Evolutionary conservation across 2,113 vertebrate genomes (phyloP), one percentile per base, ranked within the genome.

Genomic region (Peromyscus maniculatus): DNA sequence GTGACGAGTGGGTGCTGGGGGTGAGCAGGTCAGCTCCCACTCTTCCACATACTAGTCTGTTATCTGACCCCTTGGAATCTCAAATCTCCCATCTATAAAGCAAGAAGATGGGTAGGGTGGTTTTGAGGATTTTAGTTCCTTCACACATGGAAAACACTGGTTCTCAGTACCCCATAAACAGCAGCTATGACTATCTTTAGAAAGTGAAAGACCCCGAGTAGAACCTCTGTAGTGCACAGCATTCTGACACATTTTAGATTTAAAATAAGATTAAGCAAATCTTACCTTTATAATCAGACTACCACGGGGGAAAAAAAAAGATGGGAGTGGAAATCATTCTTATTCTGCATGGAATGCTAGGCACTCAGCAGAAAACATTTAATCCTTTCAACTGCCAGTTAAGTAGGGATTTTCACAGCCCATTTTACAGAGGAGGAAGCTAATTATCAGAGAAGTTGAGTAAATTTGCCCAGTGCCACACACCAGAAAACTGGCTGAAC

Each of bases 361-460:
- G 10, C 39, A 75, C 66, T 87, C 67, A 69, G 10, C 49, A 66
- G 87, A 95, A 90, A 93, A 96, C 39, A n/a, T 43, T 93, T 93
- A 91, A 59, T 86, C 33, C 71, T 93, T 75, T 64, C 57, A 80
- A 12, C 22, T 90, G 39, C 95, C 64, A 77, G 72, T 64, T 89
- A 91, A 24, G 49, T 94, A 77, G 75, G 13, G 24, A 83, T 94
- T 95, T 87, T 96, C 66, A 87, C 79, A 74, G 49, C n/a, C 26
- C 22, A 46, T 92, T 80, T 90, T 82, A 16, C 31, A 88, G 75
- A 83, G 6, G 13, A 92, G 43, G 78, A 95, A 87, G 69, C 80
- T 77, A 69, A 19, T 71, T 11, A 59, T 87, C 55, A 96, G 52
- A 87, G 64, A 93, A 22, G 66, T 78, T 62, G 77, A 92, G 59